Evolutionary conservation across 2,113 vertebrate species (phyloP), one percentile per base, ranked within the genome.

Genomic region (Trinectes maculatus): DNA sequence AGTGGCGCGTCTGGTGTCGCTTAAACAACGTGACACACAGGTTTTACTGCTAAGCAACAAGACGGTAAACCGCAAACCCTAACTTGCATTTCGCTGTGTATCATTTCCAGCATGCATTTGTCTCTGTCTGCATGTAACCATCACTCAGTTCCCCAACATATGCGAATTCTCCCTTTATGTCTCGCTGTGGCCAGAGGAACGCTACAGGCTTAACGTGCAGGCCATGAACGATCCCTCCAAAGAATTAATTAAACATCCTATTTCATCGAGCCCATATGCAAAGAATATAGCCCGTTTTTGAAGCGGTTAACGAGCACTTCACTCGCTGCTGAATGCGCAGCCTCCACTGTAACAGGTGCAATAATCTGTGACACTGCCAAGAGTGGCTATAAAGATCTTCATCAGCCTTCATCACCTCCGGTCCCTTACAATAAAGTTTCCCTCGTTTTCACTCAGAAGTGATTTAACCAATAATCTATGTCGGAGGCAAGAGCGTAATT

Each of bases 401-500:
- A 52, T 59, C 40, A 70, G 25, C 29, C 59, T 54, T 44, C 43
- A 49, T 19, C 51, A 26, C 21, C 31, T 46, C 29, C 57, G 7
- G 33, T 66, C 65, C 74, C 76, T 69, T 73, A 68, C n/a, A n/a
- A n/a, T n/a, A n/a, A n/a, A n/a, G n/a, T n/a, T n/a, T n/a, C n/a
- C n/a, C n/a, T n/a, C n/a, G n/a, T n/a, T n/a, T n/a, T n/a, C n/a
- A n/a, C 68, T 77, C 43, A 57, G 70, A 84, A 63, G 70, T 42
- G 71, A 63, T 60, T 57, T 72, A 76, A 63, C 71, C 58, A 76
- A 71, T 84, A 82, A 49, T 66, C 58, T 43, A 43, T 44, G 71
- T 75, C 72, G 47, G 77, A 63, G 72, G 74, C 18, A 54, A 79
- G 62, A 77, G 81, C 67, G 58, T 66, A 83, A 87, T 89, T 89